Base-by-base conservation (phyloP, 2,888 invertebrate species). In the Scrobipalpa atriplicella region DNA sequence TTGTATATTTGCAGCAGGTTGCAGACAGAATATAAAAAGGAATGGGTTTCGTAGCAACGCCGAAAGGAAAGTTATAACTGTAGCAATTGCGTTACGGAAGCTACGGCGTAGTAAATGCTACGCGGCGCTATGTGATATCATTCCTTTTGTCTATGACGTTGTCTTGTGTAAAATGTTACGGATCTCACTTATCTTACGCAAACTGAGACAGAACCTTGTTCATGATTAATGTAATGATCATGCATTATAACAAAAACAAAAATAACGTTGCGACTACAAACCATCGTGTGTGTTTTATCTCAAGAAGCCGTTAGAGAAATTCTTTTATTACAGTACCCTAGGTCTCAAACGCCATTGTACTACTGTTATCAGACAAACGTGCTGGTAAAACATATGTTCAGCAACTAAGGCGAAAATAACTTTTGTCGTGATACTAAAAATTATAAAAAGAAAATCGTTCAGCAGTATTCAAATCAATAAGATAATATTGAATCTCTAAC, bases 241-340 rank as follows among this genome's bases (percentile, higher is more conserved):
- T 29, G n/a, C 21, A 29, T 56, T n/a, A n/a, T n/a, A n/a, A n/a
- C n/a, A n/a, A n/a, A n/a, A n/a, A n/a, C n/a, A n/a, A 16, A 10
- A 36, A n/a, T 6, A 58, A 58, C 36, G n/a, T 3, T 6, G 1
- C 36, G 36, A 36, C n/a, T 8, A 11, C 9, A n/a, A 36, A n/a
- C 58, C 38, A 58, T 38, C 13, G 16, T 58, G 36, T 58, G 58
- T 58, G 36, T 29, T 29, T 36, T 58, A 58, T 36, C 58, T 38
- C 16, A 13, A 38, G 38, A 29, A 58, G n/a, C 36, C 29, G 8
- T 58, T 58, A 13, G 16, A 58, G 52, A 58, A 58, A 58, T 58
- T 58, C 58, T 58, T 58, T 58, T 58, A 58, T 38, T 58, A 38
- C 58, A n/a, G 58, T 38, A 38, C 38, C 38, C 58, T 58, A 58